Conservation (phyloP, 2,888 invertebrate genomes). For the Diabrotica balteata region DNA sequence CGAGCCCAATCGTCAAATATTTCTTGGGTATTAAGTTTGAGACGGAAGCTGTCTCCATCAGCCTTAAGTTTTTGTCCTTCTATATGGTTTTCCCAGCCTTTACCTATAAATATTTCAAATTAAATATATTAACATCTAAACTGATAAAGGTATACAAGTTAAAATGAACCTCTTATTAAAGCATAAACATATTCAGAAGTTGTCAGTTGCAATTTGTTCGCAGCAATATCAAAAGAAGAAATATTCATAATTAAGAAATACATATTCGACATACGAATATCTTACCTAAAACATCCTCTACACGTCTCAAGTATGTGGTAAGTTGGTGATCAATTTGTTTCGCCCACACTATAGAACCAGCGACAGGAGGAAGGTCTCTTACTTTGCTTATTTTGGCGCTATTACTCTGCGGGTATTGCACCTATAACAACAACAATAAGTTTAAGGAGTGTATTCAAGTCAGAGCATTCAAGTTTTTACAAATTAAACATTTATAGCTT, state of each 20-base stretch:
- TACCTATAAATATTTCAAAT: conserved; percentile 64
- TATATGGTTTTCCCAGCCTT: conserved; percentile 99
- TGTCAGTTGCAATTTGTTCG: too few species aligned
- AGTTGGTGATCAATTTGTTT: conserved; percentile 98
- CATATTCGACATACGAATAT: too few species aligned
- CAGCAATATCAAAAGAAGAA: too few species aligned
- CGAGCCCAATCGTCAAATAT: conserved; percentile 99
- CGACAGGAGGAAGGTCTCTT: conserved; percentile 94
- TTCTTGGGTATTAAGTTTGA: conserved; percentile 95
- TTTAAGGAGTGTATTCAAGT: too few species aligned
- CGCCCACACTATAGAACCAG: conserved; percentile 99
- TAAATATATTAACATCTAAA: not conserved
- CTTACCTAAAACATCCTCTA: conserved; percentile 95
- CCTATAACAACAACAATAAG: conserved; percentile 62
- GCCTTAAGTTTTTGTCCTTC: conserved; percentile 98
- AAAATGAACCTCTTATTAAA: not conserved
- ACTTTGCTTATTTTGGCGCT: conserved; percentile 90
- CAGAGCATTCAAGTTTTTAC: too few species aligned
- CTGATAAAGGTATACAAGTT: not conserved
- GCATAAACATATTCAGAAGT: not conserved
- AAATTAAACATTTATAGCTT: too few species aligned
- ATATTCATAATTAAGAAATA: too few species aligned
- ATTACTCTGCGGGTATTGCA: conserved; percentile 95
- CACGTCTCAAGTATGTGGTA: conserved; percentile 92
- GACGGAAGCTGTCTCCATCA: conserved; percentile 96